Base-by-base conservation (phyloP, 2,888 invertebrate species). In the Tanypteryx hageni region DNA sequence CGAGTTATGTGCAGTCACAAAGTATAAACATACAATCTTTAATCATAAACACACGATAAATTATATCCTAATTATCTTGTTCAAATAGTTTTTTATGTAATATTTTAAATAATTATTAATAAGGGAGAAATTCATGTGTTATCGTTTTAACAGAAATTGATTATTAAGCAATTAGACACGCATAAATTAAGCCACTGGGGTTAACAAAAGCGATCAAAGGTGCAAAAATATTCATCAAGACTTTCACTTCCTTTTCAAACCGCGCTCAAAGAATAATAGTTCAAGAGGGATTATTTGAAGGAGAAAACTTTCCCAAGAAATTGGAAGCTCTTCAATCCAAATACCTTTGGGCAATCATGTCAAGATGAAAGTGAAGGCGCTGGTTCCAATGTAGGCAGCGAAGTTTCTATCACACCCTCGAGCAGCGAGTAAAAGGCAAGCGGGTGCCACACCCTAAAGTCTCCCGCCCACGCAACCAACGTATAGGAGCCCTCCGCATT, bases 361-460 rank as follows among this genome's bases (percentile, higher is more conserved):
- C 61, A 27, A 58, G 89, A 89, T 89, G 89, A 89, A 89, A 89
- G 89, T 89, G 89, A 89, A 89, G 89, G 89, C 10, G 83, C 18
- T 27, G 83, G 57, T 44, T n/a, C 64, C 64, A 31, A 61, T 61
- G 86, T 86, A 56, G 61, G 89, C 64, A 58, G 89, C 89, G 31
- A 89, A 89, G 64, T 89, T 68, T 58, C 64, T 27, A 89, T 89
- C 64, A 64, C 89, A 31, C 89, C 89, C 89, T 59, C 31, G 86
- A 61, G 89, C 89, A 64, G 89, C 64, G 64, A 89, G 89, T 44
- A 89, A 89, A 89, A n/a, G 89, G 89, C 89, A 61, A 89, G 68
- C 89, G 89, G 64, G 76, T 76, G 76, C 76, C 76, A 44, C 61
- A 89, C 89, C 83, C 83, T 83, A 18, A 83, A 44, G 14, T 44